Percentiles rank a stretch among this genome's conserved stretches.
These are phyloP conservation scores for Falco columbarius DNA, from an alignment of 2,797 vertebrate species.

Conservation along the genomic window DNA sequence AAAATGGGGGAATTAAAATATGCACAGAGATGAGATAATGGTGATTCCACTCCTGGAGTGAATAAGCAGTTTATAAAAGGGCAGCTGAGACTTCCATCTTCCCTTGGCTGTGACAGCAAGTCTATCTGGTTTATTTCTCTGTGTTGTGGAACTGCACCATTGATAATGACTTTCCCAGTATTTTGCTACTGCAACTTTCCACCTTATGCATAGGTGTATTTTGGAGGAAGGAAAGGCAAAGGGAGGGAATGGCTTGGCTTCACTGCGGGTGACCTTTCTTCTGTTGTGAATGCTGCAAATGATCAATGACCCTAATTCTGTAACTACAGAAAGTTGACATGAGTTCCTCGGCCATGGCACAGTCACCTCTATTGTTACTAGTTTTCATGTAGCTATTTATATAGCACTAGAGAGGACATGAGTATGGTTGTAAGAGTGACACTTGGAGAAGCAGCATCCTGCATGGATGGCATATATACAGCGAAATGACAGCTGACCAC, in stretches of 20 bases:
- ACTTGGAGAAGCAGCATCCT: not conserved
- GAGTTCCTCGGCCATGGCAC: not conserved
- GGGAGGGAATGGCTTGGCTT: not conserved
- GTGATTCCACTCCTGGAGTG: not conserved
- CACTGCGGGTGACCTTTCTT: not conserved
- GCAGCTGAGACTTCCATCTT: not conserved
- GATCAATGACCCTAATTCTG: not conserved
- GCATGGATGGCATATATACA: not conserved
- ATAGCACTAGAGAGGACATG: not conserved
- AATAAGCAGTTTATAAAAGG: not conserved
- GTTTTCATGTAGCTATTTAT: not conserved
- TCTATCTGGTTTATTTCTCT: not conserved
- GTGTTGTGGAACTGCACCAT: not conserved
- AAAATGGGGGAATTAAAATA: not conserved
- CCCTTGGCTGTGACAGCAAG: not conserved
- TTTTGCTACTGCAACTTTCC: not conserved
- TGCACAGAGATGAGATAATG: not conserved
- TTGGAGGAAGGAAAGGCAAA: not conserved
- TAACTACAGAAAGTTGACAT: not conserved
- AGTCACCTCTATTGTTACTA: not conserved
- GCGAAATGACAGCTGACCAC: constrained; percentile 2
- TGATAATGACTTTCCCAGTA: not conserved
- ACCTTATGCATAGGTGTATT: not conserved
- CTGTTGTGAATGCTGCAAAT: not conserved
- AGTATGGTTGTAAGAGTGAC: not conserved